Conservation (phyloP, 2,888 invertebrate genomes). For the Rhyacophila evoluta region DNA sequence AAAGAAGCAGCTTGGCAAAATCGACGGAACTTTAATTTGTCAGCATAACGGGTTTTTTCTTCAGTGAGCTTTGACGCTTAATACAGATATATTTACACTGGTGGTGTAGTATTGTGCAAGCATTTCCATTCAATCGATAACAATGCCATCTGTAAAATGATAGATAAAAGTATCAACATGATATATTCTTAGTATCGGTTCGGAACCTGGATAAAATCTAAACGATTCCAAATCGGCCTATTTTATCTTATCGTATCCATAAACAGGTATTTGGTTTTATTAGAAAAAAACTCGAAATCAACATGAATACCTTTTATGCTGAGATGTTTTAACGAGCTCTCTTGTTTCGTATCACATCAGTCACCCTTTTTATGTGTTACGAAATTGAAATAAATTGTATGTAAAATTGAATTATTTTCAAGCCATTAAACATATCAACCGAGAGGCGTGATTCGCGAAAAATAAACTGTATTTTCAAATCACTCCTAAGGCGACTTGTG, state of each 20-base stretch:
- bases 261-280: not conserved
- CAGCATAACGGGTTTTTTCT: too few relatives aligned
- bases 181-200: not conserved
- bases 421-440: slow-evolving; percentile 45
- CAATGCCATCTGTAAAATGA: not conserved
- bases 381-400: slow-evolving; percentile 54
- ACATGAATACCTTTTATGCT: not conserved
- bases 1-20: too few relatives aligned
- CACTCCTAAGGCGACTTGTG: not conserved
- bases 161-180: not conserved
- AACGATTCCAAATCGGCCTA: not conserved
- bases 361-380: slow-evolving; percentile 29
- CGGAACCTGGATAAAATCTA: not conserved
- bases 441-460: slow-evolving; percentile 11
- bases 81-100: too few relatives aligned
- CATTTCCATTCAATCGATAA: too few relatives aligned
- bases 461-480: not conserved
- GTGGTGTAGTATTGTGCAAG: too few relatives aligned
- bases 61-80: too few relatives aligned
- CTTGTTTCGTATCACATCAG: slow-evolving; percentile 33
- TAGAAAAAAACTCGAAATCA: not conserved
- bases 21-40: too few relatives aligned
- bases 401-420: slow-evolving; percentile 50
- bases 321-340: slow-evolving; percentile 19
- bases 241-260: not conserved